Percentiles rank a stretch among this genome's conserved stretches.
These are phyloP conservation scores for Heterodera filipjevi DNA, from an alignment of 2,888 invertebrate species.

Conservation along the genomic window DNA sequence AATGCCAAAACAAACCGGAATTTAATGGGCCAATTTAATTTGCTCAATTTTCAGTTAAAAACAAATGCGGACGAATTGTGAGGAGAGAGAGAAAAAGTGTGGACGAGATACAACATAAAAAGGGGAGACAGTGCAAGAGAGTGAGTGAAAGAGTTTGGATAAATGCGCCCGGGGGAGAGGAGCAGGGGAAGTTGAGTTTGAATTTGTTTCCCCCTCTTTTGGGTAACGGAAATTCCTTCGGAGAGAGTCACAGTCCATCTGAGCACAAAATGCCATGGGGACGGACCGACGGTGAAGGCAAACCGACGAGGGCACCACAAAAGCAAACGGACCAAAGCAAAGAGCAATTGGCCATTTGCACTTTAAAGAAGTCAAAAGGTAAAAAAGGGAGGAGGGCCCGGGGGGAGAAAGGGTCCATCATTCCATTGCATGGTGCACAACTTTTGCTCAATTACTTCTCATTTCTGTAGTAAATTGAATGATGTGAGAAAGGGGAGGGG, in stretches of 20 bases:
- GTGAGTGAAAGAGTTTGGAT: neutral
- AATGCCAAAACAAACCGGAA: neutral
- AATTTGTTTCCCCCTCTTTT: neutral
- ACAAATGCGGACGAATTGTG: neutral
- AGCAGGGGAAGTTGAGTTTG: neutral
- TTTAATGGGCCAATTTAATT: neutral
- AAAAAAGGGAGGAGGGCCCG: neutral
- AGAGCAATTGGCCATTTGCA: neutral
- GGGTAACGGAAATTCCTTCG: neutral
- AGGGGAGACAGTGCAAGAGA: neutral
- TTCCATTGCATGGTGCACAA: too few species aligned
- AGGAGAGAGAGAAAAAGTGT: neutral
- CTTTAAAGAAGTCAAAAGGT: neutral
- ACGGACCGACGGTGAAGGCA: neutral
- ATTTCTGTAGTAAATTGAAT: too few species aligned
- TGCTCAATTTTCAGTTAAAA: neutral
- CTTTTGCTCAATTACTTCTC: too few species aligned
- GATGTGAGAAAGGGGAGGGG: too few species aligned
- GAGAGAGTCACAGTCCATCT: neutral
- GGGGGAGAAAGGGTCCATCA: too few species aligned
- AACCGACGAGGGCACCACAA: neutral
- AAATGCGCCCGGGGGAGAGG: neutral
- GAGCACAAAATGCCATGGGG: slow-evolving; percentile 10
- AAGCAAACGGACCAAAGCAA: neutral
- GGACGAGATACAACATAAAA: neutral